Base-by-base conservation (phyloP, 2,797 vertebrate genomes). In the Lithobates pipiens region DNA sequence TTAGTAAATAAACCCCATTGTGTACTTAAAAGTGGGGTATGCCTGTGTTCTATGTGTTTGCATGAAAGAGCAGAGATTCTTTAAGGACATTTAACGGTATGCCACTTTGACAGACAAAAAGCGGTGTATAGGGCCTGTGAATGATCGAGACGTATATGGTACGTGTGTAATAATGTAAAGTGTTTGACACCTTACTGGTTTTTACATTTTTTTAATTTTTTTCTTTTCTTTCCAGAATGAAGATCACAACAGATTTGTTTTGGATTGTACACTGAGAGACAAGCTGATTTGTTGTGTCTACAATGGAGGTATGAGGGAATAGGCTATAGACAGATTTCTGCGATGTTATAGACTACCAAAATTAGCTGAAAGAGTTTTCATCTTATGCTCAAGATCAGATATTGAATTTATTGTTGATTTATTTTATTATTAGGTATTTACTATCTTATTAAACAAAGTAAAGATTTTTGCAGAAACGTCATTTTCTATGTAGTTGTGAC, bases 271-370 rank as follows among this genome's bases (percentile, higher is more conserved):
- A 46, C 61, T 79, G 63, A 87, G 34, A 23, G 7, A 65, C 42
- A 61, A 83, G 39, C 71, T 36, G 50, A 68, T 13, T 68, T 74
- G 32, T 32, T 73, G 34, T 32, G 10, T 79, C 70, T 50, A 11
- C 32, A 70, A 87, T 87, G 86, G 86, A 87, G 86, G 86, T 87
- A 87, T 34, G 78, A 85, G 29, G 54, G 18, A 27, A 4, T n/a
- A 15, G 27, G 10, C 29, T 32, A 13, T 46, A 13, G 39, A 39
- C 1, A 39, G 8, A 10, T 39, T 39, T 7, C 5, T 39, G 36
- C 6, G 5, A 6, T 39, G 7, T 0, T 8, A 39, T 7, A 39
- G 5, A 39, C 36, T 39, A 39, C 36, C 6, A 8, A 39, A 7
- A 39, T 39, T 39, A 39, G 7, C 36, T 39, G 36, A 39, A 39